A percentile compares a stretch with the other conserved stretches of the same genome.
These are phyloP conservation scores for Digitonthophagus gazella DNA, from an alignment of 2,888 invertebrate genomes.

Conservation along the genomic window DNA sequence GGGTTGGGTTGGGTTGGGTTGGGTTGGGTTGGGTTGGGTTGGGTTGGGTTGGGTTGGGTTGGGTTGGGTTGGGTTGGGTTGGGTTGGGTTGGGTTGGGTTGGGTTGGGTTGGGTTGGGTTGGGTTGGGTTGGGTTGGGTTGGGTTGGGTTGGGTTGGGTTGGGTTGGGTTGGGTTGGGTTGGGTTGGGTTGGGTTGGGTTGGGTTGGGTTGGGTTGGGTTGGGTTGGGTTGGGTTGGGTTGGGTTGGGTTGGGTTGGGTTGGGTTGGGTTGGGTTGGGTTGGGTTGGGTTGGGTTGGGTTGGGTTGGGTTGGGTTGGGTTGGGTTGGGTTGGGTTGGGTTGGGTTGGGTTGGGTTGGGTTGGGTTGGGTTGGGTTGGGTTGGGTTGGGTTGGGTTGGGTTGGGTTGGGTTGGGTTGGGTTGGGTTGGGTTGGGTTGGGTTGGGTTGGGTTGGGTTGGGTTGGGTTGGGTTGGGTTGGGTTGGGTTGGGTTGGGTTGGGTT, in stretches of 20 bases:
- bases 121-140: neutral
- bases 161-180: constrained; percentile 1
- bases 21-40: too few species aligned
- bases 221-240: constrained; percentile 1
- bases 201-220: constrained; percentile 1
- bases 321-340: constrained; percentile 1
- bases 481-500: constrained; percentile 1
- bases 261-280: constrained; percentile 1
- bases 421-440: constrained; percentile 1
- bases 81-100: constrained; percentile 1
- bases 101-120: constrained; percentile 1
- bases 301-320: constrained; percentile 1
- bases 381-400: too few species aligned
- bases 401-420: constrained; percentile 1
- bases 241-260: constrained; percentile 1
- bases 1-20: too few species aligned
- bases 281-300: constrained; percentile 1
- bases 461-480: constrained; percentile 1
- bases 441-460: constrained; percentile 1
- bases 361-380: too few species aligned
- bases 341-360: constrained; percentile 1
- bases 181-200: constrained; percentile 1
- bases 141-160: neutral
- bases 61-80: constrained; percentile 1
- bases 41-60: constrained; percentile 1